These are phyloP conservation scores for Nymphalis urticae DNA, from an alignment of 2,888 invertebrate species.

Conservation along the genomic window DNA sequence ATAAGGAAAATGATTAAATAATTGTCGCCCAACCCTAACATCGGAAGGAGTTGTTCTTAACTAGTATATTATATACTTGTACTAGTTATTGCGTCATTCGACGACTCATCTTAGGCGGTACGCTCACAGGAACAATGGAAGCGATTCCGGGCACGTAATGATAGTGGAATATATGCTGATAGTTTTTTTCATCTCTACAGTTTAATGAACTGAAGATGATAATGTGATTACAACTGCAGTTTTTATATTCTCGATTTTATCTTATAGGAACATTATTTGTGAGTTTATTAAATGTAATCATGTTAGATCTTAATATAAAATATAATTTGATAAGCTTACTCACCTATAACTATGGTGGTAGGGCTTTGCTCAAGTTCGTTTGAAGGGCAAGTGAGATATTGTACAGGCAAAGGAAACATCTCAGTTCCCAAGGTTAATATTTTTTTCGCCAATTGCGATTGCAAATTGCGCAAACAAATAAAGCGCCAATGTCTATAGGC, in stretches of 20 bases:
- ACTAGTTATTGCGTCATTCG: constrained; percentile 36
- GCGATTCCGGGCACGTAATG: constrained; percentile 41
- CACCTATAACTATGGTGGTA: background rate
- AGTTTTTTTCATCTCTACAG: constrained; percentile 30
- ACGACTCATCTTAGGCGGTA: constrained; percentile 30
- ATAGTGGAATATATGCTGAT: constrained; percentile 35
- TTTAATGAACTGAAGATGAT: constrained; percentile 15
- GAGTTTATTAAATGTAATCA: too few species aligned
- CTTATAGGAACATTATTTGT: background rate
- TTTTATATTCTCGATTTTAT: background rate
- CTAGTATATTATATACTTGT: constrained; percentile 25
- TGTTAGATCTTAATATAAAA: too few species aligned
- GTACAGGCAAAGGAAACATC: too few species aligned
- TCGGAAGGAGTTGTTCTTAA: constrained; percentile 16
- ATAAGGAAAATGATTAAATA: too few species aligned
- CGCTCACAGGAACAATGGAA: constrained; percentile 39
- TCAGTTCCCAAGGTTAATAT: too few species aligned
- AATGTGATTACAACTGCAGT: background rate
- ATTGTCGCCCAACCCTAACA: constrained; percentile 23
- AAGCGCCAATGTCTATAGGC: too few species aligned
- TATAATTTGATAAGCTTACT: too few species aligned
- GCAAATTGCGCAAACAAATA: too few species aligned
- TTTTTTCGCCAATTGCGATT: too few species aligned
- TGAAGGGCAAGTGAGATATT: too few species aligned
- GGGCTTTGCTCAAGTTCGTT: too few species aligned